These are phyloP conservation scores for Mus pahari DNA, from an alignment of 2,113 vertebrate species.

Conservation along the genomic window DNA sequence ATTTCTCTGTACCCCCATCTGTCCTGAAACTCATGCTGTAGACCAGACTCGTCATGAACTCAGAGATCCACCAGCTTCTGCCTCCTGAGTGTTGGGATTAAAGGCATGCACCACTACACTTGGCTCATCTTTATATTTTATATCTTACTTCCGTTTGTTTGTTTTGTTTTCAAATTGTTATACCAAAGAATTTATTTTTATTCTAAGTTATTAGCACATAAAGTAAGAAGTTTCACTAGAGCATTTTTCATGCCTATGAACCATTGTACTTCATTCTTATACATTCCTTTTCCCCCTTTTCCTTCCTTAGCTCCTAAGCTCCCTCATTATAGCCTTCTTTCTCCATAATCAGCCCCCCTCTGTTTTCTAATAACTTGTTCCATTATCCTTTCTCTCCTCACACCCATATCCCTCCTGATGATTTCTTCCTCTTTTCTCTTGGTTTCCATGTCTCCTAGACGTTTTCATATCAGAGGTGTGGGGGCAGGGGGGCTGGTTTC, in stretches of 20 bases:
- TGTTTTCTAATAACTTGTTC: not conserved
- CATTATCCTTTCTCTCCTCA: not conserved
- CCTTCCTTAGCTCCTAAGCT: not conserved
- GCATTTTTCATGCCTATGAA: not conserved
- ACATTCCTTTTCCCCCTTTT: not conserved
- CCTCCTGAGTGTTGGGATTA: not conserved
- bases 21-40: not conserved
- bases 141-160: not conserved
- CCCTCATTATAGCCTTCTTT: not conserved
- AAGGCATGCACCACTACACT: not conserved
- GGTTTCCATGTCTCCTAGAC: not conserved
- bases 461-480: not conserved
- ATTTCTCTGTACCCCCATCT: not conserved
- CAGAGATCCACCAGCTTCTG: not conserved
- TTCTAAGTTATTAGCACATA: not conserved
- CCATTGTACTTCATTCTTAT: not conserved
- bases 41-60: not conserved
- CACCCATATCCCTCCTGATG: too few species aligned
- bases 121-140: not conserved
- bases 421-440: not conserved
- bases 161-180: not conserved
- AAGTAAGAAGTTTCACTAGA: not conserved
- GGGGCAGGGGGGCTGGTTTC: too few species aligned
- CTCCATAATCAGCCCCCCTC: not conserved
- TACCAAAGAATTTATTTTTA: not conserved